These are phyloP conservation scores for Glyphotaelius pellucidus DNA, from an alignment of 2,888 invertebrate species.

Conservation along the genomic window DNA sequence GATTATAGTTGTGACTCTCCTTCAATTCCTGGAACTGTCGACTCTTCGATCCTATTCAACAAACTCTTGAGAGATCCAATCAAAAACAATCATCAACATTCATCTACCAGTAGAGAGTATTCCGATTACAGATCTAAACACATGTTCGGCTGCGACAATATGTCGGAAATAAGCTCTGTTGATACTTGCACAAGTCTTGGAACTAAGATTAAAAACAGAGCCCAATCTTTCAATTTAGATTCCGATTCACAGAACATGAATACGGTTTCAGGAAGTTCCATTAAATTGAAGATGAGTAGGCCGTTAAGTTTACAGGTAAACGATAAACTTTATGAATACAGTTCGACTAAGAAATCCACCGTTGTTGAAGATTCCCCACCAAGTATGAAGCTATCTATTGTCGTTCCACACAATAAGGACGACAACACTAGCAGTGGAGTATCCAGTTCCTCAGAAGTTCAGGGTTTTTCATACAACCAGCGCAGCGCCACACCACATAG, in stretches of 20 bases:
- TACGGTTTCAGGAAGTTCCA: constrained; percentile 66
- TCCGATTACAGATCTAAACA: constrained; percentile 42
- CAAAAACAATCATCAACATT: constrained; percentile 6
- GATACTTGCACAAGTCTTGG: constrained; percentile 76
- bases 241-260: constrained; percentile 69
- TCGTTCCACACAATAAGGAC: constrained; percentile 61
- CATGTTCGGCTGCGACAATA: constrained; percentile 54
- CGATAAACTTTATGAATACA: constrained; percentile 44
- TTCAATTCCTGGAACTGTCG: constrained; percentile 60
- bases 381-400: constrained; percentile 59
- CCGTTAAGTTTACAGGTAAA: constrained; percentile 8
- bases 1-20: constrained; percentile 55
- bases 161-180: constrained; percentile 70
- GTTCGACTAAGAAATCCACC: constrained; percentile 6
- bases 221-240: constrained; percentile 70
- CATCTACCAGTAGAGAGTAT: constrained; percentile 20
- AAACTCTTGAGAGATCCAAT: constrained; percentile 63
- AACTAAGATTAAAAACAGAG: constrained; percentile 76
- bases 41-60: constrained; percentile 62
- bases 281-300: constrained; percentile 58
- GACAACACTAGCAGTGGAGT: constrained; percentile 66
- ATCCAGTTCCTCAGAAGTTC: constrained; percentile 65
- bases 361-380: constrained; percentile 18
- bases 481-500: constrained; percentile 25
- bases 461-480: constrained; percentile 44